Evolutionary conservation across 2,797 vertebrate species (phyloP), one percentile per base, ranked within the genome.

Genomic region (Neopelma chrysocephalum): DNA sequence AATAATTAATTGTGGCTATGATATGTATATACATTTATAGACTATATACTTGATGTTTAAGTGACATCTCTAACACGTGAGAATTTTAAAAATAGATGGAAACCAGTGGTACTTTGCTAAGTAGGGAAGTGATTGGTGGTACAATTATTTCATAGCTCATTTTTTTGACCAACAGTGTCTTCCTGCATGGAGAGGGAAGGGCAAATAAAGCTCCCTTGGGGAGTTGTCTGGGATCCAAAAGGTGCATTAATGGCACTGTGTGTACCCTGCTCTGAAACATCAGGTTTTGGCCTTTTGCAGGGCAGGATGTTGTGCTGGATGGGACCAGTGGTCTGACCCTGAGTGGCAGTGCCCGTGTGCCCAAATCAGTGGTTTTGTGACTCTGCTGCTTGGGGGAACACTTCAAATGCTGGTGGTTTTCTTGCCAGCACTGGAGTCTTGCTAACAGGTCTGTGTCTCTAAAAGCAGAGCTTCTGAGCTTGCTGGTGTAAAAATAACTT

Each of bases 21-120:
- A 14, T 31, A 1, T 3, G 1, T 10, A 1, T 5, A 0, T 20
- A 8, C 2, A 2, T 31, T 32, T 26, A 11, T 12, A 32, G 19
- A 4, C 45, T 22, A 22, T 34, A 53, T 12, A 2, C 1, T 47
- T 65, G 6, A 0, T 65, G 16, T 56, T 58, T 21, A 19, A 58
- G 34, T 43, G 4, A 3, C 3, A 3, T 3, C 11, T 79, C 9
- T 40, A 6, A 27, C 23, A 10, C 0, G 2, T 3, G 3, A 45
- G 38, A 66, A 20, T 42, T 64, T 10, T 64, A 70, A 73, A 34
- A 75, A 17, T 5, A 23, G 84, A 12, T 17, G 26, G 60, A 47
- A n/a, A 0, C 14, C n/a, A 36, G 58, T 25, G 4, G 6, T 80
- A 1, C 45, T 75, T 50, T 65, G 34, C 56, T 38, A 0, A 38